Evolutionary conservation across 2,797 vertebrate species (phyloP).

Genomic region (Pangasius krempfi): DNA sequence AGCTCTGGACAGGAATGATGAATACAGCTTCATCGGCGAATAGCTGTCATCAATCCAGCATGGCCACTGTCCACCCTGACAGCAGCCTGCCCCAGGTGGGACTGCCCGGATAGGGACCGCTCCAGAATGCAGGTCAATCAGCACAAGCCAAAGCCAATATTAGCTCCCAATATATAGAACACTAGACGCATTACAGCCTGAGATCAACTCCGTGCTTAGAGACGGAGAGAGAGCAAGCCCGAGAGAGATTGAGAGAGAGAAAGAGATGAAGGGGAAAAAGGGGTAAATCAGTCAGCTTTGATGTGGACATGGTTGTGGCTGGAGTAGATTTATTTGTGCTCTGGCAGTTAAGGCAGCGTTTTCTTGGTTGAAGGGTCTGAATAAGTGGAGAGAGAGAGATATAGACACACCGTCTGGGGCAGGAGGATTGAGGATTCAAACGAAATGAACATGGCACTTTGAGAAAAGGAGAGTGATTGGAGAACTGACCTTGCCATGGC

Average conservation of each 20-base stretch:
- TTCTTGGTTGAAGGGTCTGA: constrained; percentile 36
- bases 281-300: constrained; percentile 61
- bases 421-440: constrained; percentile 66
- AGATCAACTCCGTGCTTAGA: constrained; percentile 65
- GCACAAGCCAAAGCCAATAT: constrained; percentile 79
- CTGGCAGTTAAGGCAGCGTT: constrained; percentile 58
- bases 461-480: constrained; percentile 71
- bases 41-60: constrained; percentile 99
- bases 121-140: constrained; percentile 95
- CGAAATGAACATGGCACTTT: constrained; percentile 72
- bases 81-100: constrained; percentile 98
- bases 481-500: constrained; percentile 74
- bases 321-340: constrained; percentile 70
- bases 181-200: constrained; percentile 56
- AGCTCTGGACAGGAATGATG: constrained; percentile 99
- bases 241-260: constrained; percentile 32
- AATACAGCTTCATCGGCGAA: constrained; percentile 99
- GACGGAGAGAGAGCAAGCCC: constrained; percentile 26
- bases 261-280: constrained; percentile 41
- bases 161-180: constrained; percentile 87
- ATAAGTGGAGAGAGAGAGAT: constrained; percentile 26
- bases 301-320: constrained; percentile 59
- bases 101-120: constrained; percentile 79
- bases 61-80: constrained; percentile 91
- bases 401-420: constrained; percentile 30